Percentiles rank a stretch among this genome's conserved stretches.
Evolutionary conservation across 37 sponge, comb jelly and placozoan species (phyloP).

Genomic region (Eunapius fragilis): DNA sequence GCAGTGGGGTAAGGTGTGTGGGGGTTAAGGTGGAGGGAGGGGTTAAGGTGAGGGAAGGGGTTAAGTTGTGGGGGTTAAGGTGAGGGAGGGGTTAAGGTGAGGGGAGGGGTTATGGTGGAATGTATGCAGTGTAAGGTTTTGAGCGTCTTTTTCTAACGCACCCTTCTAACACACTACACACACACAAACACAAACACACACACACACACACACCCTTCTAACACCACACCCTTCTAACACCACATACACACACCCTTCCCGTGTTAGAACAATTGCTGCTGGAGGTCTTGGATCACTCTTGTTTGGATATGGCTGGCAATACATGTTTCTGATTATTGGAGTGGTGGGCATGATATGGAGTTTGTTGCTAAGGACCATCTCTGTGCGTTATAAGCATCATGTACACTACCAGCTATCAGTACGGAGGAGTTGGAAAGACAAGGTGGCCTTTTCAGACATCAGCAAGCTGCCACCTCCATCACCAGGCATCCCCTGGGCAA

Average conservation of each 20-base stretch:
- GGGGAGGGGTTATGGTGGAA: too few species aligned
- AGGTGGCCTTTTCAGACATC: neutral
- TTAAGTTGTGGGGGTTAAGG: too few species aligned
- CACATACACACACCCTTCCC: too few species aligned
- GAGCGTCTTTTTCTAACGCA: too few species aligned
- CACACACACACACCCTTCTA: too few species aligned
- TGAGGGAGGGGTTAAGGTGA: too few species aligned
- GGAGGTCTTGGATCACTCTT: slow-evolving; percentile 15
- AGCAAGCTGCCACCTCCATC: neutral
- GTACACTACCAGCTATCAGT: slow-evolving; percentile 43
- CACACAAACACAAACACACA: too few species aligned
- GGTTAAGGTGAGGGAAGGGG: too few species aligned
- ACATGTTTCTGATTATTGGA: slow-evolving; percentile 12
- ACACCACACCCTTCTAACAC: too few species aligned
- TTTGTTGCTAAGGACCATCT: neutral
- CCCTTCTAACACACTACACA: too few species aligned
- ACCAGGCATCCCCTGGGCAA: slow-evolving; percentile 25
- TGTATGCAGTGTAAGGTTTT: too few species aligned
- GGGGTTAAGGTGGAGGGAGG: too few species aligned
- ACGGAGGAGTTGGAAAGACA: neutral
- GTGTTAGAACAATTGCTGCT: neutral
- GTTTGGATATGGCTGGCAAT: slow-evolving; percentile 26
- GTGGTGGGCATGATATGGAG: slow-evolving; percentile 22
- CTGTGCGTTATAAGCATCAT: slow-evolving; percentile 1
- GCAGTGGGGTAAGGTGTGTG: neutral